These are phyloP conservation scores for Pygmarrhopalites habei DNA, from an alignment of 1,140 invertebrate species.

Conservation along the genomic window DNA sequence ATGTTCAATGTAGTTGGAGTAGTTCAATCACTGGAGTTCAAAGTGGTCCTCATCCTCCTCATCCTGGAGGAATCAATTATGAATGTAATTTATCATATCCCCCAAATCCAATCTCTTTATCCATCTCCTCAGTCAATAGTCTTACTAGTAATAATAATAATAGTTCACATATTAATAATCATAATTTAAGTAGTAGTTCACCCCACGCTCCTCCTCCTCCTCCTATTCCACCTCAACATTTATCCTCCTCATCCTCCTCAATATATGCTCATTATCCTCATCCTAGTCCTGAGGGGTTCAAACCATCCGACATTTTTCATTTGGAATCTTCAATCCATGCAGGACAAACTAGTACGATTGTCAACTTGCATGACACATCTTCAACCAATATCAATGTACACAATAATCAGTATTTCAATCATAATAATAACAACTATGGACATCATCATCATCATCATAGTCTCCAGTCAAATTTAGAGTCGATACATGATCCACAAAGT, in stretches of 20 bases:
- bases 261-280: neutral
- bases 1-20: too few species aligned
- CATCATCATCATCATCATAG: slow-evolving; percentile 8
- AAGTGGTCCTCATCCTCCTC: neutral
- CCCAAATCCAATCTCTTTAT: neutral
- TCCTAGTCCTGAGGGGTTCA: slow-evolving; percentile 25
- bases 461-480: neutral
- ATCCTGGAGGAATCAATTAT: neutral
- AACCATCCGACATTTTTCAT: slow-evolving; percentile 37
- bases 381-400: too few species aligned
- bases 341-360: neutral
- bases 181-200: neutral
- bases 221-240: neutral
- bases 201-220: neutral
- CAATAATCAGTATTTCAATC: slow-evolving; percentile 10
- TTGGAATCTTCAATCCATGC: slow-evolving; percentile 17
- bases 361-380: too few species aligned
- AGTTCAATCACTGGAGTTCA: neutral
- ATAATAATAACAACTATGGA: neutral
- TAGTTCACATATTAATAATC: neutral
- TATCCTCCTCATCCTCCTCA: neutral
- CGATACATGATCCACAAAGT: neutral
- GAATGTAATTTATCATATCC: neutral
- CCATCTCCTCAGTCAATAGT: neutral
- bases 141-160: neutral